These are phyloP conservation scores for Chymomyza caudatula DNA, from an alignment of 2,888 invertebrate species.

Conservation along the genomic window DNA sequence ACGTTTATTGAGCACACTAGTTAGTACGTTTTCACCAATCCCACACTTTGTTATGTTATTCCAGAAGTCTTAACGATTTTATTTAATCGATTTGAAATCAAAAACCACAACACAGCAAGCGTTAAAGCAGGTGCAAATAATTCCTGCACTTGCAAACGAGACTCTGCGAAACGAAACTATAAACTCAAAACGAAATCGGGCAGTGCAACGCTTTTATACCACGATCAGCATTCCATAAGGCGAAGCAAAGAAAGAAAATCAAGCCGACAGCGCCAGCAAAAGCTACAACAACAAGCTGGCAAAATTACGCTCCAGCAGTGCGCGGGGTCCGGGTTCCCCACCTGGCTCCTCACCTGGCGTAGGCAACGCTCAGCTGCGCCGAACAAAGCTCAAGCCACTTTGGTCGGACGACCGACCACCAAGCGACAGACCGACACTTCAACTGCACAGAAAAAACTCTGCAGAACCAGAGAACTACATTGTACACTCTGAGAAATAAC, in stretches of 20 bases:
- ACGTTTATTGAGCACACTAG: constrained; percentile 2
- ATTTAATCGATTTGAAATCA: background rate
- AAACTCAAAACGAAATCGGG: constrained; percentile 78
- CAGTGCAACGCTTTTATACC: constrained; percentile 78
- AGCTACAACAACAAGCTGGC: background rate
- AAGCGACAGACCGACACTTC: background rate
- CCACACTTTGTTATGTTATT: constrained; percentile 16
- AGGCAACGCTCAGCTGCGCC: constrained; percentile 10
- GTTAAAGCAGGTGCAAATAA: constrained; percentile 14
- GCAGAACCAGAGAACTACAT: background rate
- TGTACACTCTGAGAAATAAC: background rate
- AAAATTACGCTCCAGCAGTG: background rate
- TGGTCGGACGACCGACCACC: background rate
- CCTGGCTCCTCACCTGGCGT: background rate
- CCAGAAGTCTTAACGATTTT: background rate
- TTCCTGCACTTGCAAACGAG: constrained; percentile 76
- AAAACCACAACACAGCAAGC: constrained; percentile 16
- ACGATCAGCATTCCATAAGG: constrained; percentile 54
- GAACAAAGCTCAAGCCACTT: constrained; percentile 7
- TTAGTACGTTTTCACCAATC: constrained; percentile 58
- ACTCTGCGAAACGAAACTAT: constrained; percentile 78
- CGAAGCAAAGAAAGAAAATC: constrained; percentile 24
- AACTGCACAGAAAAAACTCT: background rate
- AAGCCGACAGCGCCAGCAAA: constrained; percentile 46
- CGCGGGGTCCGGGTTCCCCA: background rate